Conservation (phyloP, 2,797 vertebrate genomes). For the Mormyrus hasselquistii region DNA sequence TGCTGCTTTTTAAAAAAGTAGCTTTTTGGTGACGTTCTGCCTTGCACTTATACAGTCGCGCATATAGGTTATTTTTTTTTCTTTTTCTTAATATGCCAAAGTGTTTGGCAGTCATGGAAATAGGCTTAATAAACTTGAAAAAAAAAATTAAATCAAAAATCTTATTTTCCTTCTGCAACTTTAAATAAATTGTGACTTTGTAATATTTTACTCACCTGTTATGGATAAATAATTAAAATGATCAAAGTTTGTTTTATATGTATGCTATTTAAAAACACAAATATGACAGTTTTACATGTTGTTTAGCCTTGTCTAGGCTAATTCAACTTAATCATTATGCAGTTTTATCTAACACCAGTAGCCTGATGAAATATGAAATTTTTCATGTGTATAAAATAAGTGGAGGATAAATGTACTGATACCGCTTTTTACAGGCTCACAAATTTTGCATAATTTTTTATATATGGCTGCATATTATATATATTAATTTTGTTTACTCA, state of each 20-base stretch:
- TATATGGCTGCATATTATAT: not conserved
- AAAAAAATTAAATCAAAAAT: not conserved
- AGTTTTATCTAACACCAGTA: not conserved
- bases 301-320: not conserved
- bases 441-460: not conserved
- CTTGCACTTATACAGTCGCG: not conserved
- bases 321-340: not conserved
- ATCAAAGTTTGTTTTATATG: not conserved
- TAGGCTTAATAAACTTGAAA: not conserved
- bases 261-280: not conserved
- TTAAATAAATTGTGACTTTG: not conserved
- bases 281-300: not conserved
- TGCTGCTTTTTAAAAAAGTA: not conserved
- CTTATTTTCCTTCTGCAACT: not conserved
- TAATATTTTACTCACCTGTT: not conserved
- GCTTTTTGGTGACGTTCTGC: not conserved
- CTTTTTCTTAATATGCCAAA: not conserved
- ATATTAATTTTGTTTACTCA: not conserved
- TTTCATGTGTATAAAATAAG: not conserved
- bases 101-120: not conserved
- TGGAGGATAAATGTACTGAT: not conserved
- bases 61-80: not conserved
- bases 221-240: not conserved
- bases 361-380: not conserved
- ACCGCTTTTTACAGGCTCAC: not conserved